A percentile compares a stretch with the other conserved stretches of the same genome.
Evolutionary conservation across 2,888 invertebrate species (phyloP).

Genomic region (Malthinus seriepunctatus): DNA sequence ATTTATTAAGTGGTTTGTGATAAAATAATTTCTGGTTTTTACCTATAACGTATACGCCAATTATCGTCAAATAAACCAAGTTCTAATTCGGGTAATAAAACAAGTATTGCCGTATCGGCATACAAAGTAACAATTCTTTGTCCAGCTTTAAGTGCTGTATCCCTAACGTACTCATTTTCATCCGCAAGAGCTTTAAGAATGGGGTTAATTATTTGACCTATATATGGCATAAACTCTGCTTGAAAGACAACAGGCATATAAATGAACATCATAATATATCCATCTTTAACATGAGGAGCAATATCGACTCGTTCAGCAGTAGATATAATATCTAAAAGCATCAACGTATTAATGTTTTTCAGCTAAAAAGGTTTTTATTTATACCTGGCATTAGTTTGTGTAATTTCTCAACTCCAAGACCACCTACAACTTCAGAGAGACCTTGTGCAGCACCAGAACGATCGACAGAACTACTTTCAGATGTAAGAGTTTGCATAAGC

Average conservation of each 20-base stretch:
- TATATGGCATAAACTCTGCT: constrained; percentile 90
- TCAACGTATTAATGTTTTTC: not conserved
- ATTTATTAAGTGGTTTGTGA: not conserved
- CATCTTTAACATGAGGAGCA: constrained; percentile 97
- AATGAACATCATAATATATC: constrained; percentile 99
- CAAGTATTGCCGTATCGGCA: constrained; percentile 91
- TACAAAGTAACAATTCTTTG: constrained; percentile 96
- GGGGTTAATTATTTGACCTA: constrained; percentile 91
- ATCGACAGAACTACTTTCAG: constrained; percentile 94
- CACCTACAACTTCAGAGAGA: constrained; percentile 96
- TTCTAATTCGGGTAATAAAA: constrained; percentile 92
- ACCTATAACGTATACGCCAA: constrained; percentile 89
- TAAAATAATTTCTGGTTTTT: constrained; percentile 10
- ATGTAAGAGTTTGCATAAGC: constrained; percentile 97
- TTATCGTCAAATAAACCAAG: constrained; percentile 95
- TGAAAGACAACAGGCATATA: constrained; percentile 98
- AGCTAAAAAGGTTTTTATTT: constrained; percentile 1
- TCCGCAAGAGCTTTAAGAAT: constrained; percentile 97
- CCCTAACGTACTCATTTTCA: constrained; percentile 97
- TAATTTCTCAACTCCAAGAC: constrained; percentile 91
- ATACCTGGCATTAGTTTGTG: constrained; percentile 92
- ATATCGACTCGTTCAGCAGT: constrained; percentile 92
- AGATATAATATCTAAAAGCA: constrained; percentile 76
- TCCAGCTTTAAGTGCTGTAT: constrained; percentile 95
- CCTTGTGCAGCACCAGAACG: constrained; percentile 89